phyloP scores from a whole-genome alignment of 1,140 invertebrate species.

The Thaumetopoea pityocampa region DNA sequence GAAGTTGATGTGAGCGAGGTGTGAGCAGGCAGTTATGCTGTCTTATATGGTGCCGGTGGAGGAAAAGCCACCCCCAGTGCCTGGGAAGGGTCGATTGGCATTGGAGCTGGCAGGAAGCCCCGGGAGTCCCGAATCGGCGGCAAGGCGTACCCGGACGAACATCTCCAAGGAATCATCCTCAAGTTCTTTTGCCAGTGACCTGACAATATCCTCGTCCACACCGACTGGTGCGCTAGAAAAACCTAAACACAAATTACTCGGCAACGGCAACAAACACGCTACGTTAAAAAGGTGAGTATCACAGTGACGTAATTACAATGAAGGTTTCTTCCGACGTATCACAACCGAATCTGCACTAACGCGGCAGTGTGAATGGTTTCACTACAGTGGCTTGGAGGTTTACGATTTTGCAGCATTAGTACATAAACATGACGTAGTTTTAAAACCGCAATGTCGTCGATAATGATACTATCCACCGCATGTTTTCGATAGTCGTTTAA shows the following conservation, averaged over 20 bases:
- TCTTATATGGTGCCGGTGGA: conserved; percentile 81
- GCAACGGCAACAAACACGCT: conserved; percentile 78
- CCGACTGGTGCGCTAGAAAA: conserved; percentile 75
- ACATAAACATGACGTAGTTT: no score
- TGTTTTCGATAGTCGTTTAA: no score
- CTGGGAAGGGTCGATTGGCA: conserved; percentile 72
- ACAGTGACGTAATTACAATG: no score
- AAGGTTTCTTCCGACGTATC: no score
- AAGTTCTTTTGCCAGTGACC: conserved; percentile 76
- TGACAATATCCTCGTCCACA: conserved; percentile 76
- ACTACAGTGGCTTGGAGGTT: no score
- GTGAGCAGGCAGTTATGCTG: conserved; percentile 71
- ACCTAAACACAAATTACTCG: conserved; percentile 76
- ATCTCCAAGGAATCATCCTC: conserved; percentile 77
- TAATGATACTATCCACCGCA: no score
- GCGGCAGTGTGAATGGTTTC: no score
- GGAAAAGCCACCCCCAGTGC: conserved; percentile 78
- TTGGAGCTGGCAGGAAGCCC: conserved; percentile 61
- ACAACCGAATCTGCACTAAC: no score
- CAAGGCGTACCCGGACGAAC: conserved; percentile 47
- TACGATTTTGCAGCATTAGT: no score
- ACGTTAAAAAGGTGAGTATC: conserved; percentile 79
- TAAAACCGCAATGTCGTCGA: no score
- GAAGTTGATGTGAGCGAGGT: conserved; percentile 22
- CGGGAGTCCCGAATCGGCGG: conserved; percentile 47